These are phyloP conservation scores for Artibeus jamaicensis DNA, from an alignment of 2,797 vertebrate species.

Conservation along the genomic window DNA sequence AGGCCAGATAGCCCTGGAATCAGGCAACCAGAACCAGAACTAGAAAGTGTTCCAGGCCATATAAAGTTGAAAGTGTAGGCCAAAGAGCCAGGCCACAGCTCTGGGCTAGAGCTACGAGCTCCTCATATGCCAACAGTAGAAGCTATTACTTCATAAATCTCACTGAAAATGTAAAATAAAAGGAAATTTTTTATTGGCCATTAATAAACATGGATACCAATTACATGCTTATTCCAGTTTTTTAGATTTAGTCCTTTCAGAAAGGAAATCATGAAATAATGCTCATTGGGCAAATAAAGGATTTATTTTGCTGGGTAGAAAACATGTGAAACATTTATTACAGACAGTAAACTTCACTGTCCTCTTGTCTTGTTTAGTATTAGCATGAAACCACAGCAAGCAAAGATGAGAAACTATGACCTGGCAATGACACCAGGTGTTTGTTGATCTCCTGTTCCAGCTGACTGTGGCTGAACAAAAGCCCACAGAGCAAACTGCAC, in stretches of 20 bases:
- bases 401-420: conserved; percentile 38
- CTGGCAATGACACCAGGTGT: background rate
- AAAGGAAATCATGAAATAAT: background rate
- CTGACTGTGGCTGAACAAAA: background rate
- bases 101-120: background rate
- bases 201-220: background rate
- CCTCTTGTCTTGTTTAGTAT: background rate
- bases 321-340: background rate
- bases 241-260: background rate
- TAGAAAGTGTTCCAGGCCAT: background rate
- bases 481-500: background rate
- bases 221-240: background rate
- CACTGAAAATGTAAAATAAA: background rate
- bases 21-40: background rate
- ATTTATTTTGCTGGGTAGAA: background rate
- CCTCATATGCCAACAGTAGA: background rate
- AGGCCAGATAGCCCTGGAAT: background rate
- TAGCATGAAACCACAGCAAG: conserved; percentile 13
- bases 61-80: background rate
- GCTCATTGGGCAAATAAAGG: background rate
- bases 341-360: background rate
- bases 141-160: background rate
- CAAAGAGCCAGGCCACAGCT: background rate
- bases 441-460: background rate
- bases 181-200: background rate